Percentiles rank a stretch among this genome's conserved stretches.
Evolutionary conservation across 2,113 vertebrate genomes (phyloP).

Genomic region (Actinemys pallida): DNA sequence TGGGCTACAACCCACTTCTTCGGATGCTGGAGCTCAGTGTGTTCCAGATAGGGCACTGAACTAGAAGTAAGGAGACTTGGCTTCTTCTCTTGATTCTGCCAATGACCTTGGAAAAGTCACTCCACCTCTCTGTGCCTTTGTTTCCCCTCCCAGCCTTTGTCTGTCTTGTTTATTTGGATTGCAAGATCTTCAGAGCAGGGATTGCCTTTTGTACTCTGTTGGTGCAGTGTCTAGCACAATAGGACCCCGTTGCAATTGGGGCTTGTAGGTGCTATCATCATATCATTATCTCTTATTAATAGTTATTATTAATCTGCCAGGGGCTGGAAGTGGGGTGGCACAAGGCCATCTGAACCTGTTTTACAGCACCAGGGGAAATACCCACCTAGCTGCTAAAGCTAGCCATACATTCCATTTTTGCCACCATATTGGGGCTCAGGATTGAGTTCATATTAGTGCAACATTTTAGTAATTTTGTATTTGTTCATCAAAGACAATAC

Average conservation of each 20-base stretch:
- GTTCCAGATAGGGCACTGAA: constrained; percentile 10
- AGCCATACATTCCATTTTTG: not conserved
- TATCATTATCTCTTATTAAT: constrained; percentile 1
- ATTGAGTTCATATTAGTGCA: constrained; percentile 4
- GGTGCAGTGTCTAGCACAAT: not conserved
- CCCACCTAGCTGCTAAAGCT: not conserved
- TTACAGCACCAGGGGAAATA: not conserved
- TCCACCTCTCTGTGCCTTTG: not conserved
- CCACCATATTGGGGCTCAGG: not conserved
- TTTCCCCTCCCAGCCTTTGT: not conserved
- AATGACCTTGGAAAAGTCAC: not conserved
- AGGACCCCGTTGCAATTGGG: not conserved
- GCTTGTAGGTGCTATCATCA: not conserved
- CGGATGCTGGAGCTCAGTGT: not conserved
- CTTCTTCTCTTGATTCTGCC: not conserved
- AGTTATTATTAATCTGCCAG: not conserved
- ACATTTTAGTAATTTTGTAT: not conserved
- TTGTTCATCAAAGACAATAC: constrained; percentile 2
- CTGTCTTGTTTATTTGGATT: not conserved
- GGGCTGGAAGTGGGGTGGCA: not conserved
- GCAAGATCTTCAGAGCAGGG: not conserved
- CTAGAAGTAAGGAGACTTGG: not conserved
- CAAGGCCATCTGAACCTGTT: not conserved
- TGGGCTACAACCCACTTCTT: no score
- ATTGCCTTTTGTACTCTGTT: not conserved